Evolutionary conservation across 2,797 vertebrate genomes (phyloP), one percentile per base, ranked within the genome.

Genomic region (Morelia viridis): DNA sequence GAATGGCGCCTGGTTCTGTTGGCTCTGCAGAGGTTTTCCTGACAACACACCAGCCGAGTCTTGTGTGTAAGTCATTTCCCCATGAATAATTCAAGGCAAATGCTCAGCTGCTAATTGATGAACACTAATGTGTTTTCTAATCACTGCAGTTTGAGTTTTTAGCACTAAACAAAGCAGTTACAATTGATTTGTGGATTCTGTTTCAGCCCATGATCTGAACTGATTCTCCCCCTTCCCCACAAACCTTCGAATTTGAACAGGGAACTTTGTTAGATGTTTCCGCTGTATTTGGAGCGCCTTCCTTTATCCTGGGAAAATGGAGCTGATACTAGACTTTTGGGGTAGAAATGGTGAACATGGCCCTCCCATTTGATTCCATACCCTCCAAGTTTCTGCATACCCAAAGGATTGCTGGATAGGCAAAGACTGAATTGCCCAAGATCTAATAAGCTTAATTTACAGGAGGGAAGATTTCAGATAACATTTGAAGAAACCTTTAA

Each of bases 71-170:
- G 98, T 97, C 98, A 96, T 98, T 97, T 97, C 61, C 97, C 97
- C 98, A 99, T 99, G 97, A 99, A 99, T 99, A 99, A 99, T 99
- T 99, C 98, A 99, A 98, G 95, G 83, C 98, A 98, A 98, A 98
- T 97, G 97, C 99, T 99, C 98, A 98, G 97, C 98, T 98, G 98
- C 98, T 99, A 99, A 99, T 99, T 99, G 99, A 98, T 98, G 98
- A 98, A 98, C 98, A 97, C 98, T 99, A 99, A 99, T 99, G 99
- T 99, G 98, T 99, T 99, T 99, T 99, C 98, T 99, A 99, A 99
- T 99, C 99, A 99, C 98, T 99, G 98, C 98, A 99, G 98, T 98
- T 99, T 98, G 98, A 98, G 98, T 98, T 99, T 98, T 99, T 99
- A 99, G 98, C 98, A 98, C 98, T 98, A 98, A 98, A 98, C 98